Evolutionary conservation across 2,888 invertebrate genomes (phyloP).

Genomic region (Hyposoter didymator): DNA sequence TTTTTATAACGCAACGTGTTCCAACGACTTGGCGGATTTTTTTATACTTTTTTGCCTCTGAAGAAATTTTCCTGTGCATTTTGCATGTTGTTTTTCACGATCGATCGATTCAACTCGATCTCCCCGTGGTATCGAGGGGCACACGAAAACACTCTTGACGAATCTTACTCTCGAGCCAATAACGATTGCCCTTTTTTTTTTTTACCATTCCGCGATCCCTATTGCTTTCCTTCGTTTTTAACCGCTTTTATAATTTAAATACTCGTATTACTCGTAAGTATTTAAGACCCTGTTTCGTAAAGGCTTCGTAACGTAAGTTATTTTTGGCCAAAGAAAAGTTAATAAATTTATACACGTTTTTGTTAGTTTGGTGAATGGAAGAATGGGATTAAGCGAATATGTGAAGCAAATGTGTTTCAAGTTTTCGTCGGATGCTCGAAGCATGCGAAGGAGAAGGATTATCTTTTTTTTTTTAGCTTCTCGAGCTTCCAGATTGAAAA

Average conservation of each 20-base stretch:
- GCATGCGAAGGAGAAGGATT: constrained; percentile 10
- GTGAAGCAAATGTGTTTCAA: constrained; percentile 15
- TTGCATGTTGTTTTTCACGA: constrained; percentile 57
- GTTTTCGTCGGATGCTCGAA: constrained; percentile 34
- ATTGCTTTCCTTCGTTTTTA: constrained; percentile 51
- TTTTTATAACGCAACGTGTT: constrained; percentile 41
- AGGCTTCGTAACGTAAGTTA: constrained; percentile 82
- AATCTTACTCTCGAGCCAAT: constrained; percentile 27
- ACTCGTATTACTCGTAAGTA: constrained; percentile 81
- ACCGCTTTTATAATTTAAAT: constrained; percentile 78
- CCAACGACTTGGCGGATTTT: constrained; percentile 38
- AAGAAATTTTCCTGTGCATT: constrained; percentile 43
- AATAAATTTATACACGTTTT: constrained; percentile 19
- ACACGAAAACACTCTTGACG: background rate
- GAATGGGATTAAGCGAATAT: constrained; percentile 43
- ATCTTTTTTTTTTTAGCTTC: background rate
- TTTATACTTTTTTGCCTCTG: constrained; percentile 41
- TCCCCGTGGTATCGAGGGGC: constrained; percentile 1
- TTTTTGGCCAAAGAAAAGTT: constrained; percentile 76
- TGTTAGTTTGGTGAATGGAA: constrained; percentile 45
- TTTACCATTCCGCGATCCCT: constrained; percentile 25
- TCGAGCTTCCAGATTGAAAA: background rate
- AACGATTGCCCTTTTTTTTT: constrained; percentile 29
- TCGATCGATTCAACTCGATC: constrained; percentile 42
- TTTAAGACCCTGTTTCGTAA: constrained; percentile 82